A percentile compares a stretch with the other conserved stretches of the same genome.
These are phyloP conservation scores for Zonotrichia leucophrys DNA, from an alignment of 2,113 vertebrate genomes.

Conservation along the genomic window DNA sequence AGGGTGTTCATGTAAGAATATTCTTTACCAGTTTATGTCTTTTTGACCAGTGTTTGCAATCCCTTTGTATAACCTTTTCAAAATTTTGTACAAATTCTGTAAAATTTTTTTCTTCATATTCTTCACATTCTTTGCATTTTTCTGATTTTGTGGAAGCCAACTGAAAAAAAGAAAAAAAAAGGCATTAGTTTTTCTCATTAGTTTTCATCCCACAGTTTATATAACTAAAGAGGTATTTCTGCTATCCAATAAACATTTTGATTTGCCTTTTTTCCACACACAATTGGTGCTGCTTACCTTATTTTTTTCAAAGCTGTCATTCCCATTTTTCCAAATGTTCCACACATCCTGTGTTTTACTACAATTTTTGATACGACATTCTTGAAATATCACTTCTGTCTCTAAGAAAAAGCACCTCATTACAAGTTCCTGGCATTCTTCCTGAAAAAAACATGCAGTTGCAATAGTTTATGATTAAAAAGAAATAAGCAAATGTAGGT, in stretches of 20 bases:
- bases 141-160: constrained; percentile 34
- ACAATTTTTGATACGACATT: constrained; percentile 42
- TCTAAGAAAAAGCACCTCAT: constrained; percentile 76
- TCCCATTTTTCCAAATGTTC: constrained; percentile 18
- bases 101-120: constrained; percentile 76
- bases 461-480: neutral
- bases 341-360: constrained; percentile 8
- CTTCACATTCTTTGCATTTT: constrained; percentile 77
- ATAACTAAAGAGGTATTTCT: neutral
- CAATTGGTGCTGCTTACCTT: neutral
- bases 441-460: constrained; percentile 45
- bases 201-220: too few species aligned
- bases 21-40: neutral
- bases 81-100: constrained; percentile 72
- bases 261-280: neutral
- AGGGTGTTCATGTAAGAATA: neutral
- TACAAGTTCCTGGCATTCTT: constrained; percentile 66
- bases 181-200: too few species aligned
- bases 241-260: neutral
- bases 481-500: neutral
- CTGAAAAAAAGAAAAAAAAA: constrained; percentile 41
- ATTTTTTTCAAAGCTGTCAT: neutral
- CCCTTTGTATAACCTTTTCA: constrained; percentile 33
- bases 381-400: constrained; percentile 61
- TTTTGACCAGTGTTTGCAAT: constrained; percentile 26